phyloP scores from a whole-genome alignment of 2,888 invertebrate genomes.

The Hirtodrosophila confusa region DNA sequence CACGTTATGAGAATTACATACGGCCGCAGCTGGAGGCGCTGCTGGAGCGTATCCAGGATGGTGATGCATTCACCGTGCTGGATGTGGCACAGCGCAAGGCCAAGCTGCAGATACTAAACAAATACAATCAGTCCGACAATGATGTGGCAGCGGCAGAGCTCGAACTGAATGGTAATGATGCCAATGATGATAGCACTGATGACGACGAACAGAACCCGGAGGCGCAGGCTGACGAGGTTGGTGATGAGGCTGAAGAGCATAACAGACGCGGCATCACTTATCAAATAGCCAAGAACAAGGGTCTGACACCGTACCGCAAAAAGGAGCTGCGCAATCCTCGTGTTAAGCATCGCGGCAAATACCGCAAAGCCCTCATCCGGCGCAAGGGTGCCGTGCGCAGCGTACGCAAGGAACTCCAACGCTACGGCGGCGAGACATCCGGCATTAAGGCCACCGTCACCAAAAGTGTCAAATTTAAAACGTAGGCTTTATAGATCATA shows the following conservation, averaged over 20 bases:
- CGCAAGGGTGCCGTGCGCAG: slow-evolving; percentile 96
- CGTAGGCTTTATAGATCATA: slow-evolving; percentile 42
- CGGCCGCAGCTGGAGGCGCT: slow-evolving; percentile 88
- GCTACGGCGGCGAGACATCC: slow-evolving; percentile 96
- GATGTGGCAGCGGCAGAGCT: slow-evolving; percentile 48
- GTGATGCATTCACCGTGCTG: slow-evolving; percentile 73
- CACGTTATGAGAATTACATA: slow-evolving; percentile 88
- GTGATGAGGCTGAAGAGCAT: slow-evolving; percentile 78
- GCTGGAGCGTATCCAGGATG: slow-evolving; percentile 85
- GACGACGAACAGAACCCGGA: slow-evolving; percentile 85
- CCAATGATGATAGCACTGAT: slow-evolving; percentile 42
- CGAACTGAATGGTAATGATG: slow-evolving; percentile 80
- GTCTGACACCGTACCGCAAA: slow-evolving; percentile 94
- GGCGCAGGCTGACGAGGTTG: slow-evolving; percentile 82
- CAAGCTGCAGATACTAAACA: slow-evolving; percentile 63
- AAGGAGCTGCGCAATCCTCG: slow-evolving; percentile 97
- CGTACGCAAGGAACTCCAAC: slow-evolving; percentile 90
- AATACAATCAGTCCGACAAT: slow-evolving; percentile 31
- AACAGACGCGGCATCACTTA: slow-evolving; percentile 94
- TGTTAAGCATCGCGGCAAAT: slow-evolving; percentile 97
- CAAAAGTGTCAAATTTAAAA: slow-evolving; percentile 94
- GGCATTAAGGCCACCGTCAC: slow-evolving; percentile 96
- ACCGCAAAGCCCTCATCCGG: slow-evolving; percentile 94
- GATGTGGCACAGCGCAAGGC: slow-evolving; percentile 52
- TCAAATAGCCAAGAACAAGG: slow-evolving; percentile 98